Conservation (phyloP, 1,140 invertebrate genomes). For the Drusus annulatus region DNA sequence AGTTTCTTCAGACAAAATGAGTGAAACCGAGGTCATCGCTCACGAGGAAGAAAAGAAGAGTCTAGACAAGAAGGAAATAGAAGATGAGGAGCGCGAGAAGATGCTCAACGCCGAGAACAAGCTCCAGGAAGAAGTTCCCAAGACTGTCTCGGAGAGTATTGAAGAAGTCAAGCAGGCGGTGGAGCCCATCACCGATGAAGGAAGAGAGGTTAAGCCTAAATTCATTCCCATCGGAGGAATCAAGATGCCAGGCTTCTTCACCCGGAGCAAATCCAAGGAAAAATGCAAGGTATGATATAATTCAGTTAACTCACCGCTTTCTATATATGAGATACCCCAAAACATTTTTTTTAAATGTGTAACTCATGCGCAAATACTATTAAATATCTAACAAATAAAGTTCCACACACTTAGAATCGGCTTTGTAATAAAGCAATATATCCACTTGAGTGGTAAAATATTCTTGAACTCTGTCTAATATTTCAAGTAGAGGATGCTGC, state of each 20-base stretch:
- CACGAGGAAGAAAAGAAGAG: conserved; percentile 72
- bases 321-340: too few species aligned
- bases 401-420: too few species aligned
- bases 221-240: conserved; percentile 88
- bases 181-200: conserved; percentile 75
- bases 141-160: conserved; percentile 65
- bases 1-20: conserved; percentile 45
- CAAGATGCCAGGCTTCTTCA: conserved; percentile 87
- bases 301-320: neutral
- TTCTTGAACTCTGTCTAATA: too few species aligned
- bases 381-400: too few species aligned
- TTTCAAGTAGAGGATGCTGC: too few species aligned
- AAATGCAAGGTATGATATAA: conserved; percentile 72
- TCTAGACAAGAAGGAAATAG: conserved; percentile 80
- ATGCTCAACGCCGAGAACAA: conserved; percentile 79
- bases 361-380: too few species aligned
- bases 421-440: too few species aligned
- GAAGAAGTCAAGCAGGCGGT: conserved; percentile 71
- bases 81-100: conserved; percentile 80
- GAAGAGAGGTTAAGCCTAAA: conserved; percentile 81
- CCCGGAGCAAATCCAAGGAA: conserved; percentile 82
- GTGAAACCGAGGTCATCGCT: conserved; percentile 52
- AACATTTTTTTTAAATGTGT: too few species aligned
- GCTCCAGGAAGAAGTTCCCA: conserved; percentile 64
- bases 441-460: too few species aligned